Evolutionary conservation across 2,888 invertebrate genomes (phyloP), one percentile per base, ranked within the genome.

Genomic region (Netelia inedita): DNA sequence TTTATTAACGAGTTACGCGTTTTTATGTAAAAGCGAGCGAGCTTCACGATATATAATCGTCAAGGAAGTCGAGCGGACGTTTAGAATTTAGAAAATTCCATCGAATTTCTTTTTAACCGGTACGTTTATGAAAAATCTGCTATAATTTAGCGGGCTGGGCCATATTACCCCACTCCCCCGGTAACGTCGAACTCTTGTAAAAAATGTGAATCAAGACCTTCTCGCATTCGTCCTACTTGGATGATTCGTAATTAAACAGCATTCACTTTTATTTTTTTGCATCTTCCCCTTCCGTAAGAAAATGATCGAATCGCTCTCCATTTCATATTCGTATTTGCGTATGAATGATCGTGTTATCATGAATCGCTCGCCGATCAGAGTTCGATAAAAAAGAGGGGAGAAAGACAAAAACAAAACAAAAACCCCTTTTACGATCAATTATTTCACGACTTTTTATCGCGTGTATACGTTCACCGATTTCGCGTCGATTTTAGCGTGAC

Each of bases 191-290:
- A 28, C 28, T 2, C 28, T 28, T 28, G 28, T 0, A 55, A 55
- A 57, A 41, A 59, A 46, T 59, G 53, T 1, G 46, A 59, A 76
- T 76, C 46, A 10, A 28, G 28, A 46, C n/a, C 28, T 28, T 28
- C 5, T 8, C 10, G 23, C 28, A 23, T 41, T 59, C 6, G 50
- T 23, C 57, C 46, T 46, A 46, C 28, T 59, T 59, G 16, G 35
- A 11, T 1, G 55, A 55, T 55, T 61, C 50, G 23, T 46, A 59
- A 76, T 78, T 78, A 78, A 78, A 59, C 68, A 68, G 23, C 46
- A 59, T 68, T 55, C 65, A 55, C 50, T 63, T 75, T 74, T 74
- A 50, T 59, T 61, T 59, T 19, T 61, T 61, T 61, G 6, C 61
- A 61, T 61, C 61, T 28, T 23, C 19, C 55, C 55, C 19, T 23